Base-by-base conservation (phyloP, 2,113 vertebrate genomes). In the Beaufortia kweichowensis region DNA sequence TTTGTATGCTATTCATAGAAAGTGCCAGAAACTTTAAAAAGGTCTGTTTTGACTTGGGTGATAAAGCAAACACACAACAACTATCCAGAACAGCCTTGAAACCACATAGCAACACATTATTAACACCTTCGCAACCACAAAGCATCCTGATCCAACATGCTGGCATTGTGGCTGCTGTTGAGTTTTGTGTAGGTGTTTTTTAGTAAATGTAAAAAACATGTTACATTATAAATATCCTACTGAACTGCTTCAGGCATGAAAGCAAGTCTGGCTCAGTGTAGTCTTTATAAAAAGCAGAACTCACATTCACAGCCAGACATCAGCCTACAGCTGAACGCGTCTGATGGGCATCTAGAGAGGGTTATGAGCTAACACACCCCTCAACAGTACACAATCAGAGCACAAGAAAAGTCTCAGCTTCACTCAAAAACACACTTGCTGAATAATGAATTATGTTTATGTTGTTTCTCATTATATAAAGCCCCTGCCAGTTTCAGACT, bases 371-470 rank as follows among this genome's bases (percentile, higher is more conserved):
- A 17, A 17, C 33, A 10, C 33, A 28, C 23, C 9, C 9, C 24
- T 43, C 19, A 66, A 29, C 26, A 41, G 33, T 31, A 50, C 41
- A 75, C 62, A 17, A 28, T 17, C 35, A 53, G 59, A 19, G 28
- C n/a, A 41, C 21, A 21, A 29, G 33, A 66, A 66, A 29, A 41
- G 14, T 66, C 17, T 24, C 23, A 28, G 11, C 33, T 64, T 12
- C 14, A 5, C 35, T 53, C 48, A 76, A 26, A 56, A 19, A 24
- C 12, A 65, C 24, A 65, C 4, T 39, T 12, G 0, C 62, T 65
- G 23, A 65, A 66, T 57, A 56, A 66, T 75, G 50, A 10, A 41
- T 66, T 55, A 50, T 19, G 33, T 76, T 66, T 66, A 55, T 57
- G 33, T 5, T 56, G 62, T 66, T 65, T 35, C 33, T 56, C 29